These are phyloP conservation scores for Trogon surrucura DNA, from an alignment of 2,113 vertebrate genomes.

Conservation along the genomic window DNA sequence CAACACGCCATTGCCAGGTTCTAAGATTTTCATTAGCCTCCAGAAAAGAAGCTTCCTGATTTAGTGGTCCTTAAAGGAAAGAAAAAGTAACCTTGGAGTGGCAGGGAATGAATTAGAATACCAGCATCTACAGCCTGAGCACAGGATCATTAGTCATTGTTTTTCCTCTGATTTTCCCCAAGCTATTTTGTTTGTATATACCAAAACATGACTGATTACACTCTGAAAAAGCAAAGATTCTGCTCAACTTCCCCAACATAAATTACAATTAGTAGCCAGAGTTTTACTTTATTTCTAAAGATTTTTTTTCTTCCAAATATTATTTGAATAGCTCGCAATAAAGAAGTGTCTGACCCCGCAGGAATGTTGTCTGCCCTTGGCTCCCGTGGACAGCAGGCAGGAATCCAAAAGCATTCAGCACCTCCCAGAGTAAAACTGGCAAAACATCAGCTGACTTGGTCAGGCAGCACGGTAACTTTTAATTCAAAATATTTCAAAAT, in stretches of 20 bases:
- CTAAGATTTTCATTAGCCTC: neutral
- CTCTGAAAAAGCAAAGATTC: neutral
- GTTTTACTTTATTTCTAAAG: neutral
- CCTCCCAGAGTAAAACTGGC: neutral
- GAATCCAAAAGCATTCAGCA: neutral
- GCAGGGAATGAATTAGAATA: neutral
- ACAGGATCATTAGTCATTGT: neutral
- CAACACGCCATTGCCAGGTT: neutral
- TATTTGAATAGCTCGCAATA: neutral
- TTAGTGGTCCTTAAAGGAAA: neutral
- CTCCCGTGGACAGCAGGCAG: neutral
- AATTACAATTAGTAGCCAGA: neutral
- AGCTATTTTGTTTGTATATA: neutral
- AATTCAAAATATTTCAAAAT: neutral
- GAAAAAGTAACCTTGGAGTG: neutral
- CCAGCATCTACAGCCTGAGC: neutral
- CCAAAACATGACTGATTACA: slow-evolving; percentile 11
- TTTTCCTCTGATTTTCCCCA: slow-evolving; percentile 1
- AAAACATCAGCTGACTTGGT: neutral
- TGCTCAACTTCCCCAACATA: neutral
- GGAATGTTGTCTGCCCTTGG: neutral
- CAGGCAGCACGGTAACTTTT: neutral
- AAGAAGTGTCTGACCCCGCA: neutral
- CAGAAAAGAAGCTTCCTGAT: neutral
- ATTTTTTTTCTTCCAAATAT: neutral